Base-by-base conservation (phyloP, 2,888 invertebrate species). In the Cryptophagus acutangulus region DNA sequence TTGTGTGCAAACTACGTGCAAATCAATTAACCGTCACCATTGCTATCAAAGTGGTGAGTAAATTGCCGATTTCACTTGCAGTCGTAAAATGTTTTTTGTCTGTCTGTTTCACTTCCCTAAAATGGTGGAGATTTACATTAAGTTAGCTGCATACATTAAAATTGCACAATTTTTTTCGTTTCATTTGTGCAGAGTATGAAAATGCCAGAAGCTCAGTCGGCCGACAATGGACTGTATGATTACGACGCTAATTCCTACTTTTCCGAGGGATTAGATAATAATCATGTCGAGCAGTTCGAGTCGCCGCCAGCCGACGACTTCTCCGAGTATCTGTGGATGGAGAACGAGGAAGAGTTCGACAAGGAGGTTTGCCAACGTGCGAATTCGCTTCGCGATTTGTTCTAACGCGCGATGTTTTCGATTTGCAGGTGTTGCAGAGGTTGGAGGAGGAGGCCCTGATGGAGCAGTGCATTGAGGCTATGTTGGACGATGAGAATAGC, bases 241-340 rank as follows among this genome's bases (percentile, higher is more conserved):
- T 65, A 63, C 43, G 62, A 63, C 49, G 63, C 63, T 16, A 57
- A 58, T 39, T 55, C 62, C 2, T 57, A 61, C 40, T 52, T 50
- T 38, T 50, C 56, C 18, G 63, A 61, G 37, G 56, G 55, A 36
- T 50, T 60, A 28, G 62, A 61, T 30, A 59, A 58, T 42, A 59
- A 60, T 50, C 57, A 48, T 14, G 53, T 60, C 30, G 70, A 72
- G 25, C 61, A 73, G 48, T 54, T 73, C 62, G 41, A 69, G 57
- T 61, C 70, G 41, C 69, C 74, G 2, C 71, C 72, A 3, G 79
- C 76, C 33, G 79, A 80, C 40, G 90, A 91, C 69, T 92, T 91
- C 66, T 84, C 87, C 0, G 91, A 92, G 60, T 91, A 90, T 63
- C 78, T 91, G 76, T 92, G 92, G 93, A 92, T 92, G 91, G 92